Percentiles rank a stretch among this genome's conserved stretches.
phyloP scores from a whole-genome alignment of 2,888 invertebrate species.

The Andrena minutula region DNA sequence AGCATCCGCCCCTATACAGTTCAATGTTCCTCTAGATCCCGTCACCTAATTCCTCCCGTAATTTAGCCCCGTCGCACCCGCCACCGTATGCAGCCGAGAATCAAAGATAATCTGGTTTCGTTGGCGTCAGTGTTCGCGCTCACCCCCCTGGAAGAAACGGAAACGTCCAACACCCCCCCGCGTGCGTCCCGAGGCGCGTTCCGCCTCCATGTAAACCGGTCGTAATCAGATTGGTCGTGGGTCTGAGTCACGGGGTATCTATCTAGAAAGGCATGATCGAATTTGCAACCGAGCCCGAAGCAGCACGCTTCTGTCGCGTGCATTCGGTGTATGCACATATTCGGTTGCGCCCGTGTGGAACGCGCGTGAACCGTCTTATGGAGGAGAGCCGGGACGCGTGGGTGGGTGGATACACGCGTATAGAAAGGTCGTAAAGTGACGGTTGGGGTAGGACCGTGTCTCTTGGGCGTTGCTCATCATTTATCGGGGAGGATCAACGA shows the following conservation, averaged over 20 bases:
- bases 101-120: constrained; percentile 53
- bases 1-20: constrained; percentile 23
- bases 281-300: constrained; percentile 36
- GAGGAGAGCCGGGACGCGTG: background rate
- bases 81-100: constrained; percentile 33
- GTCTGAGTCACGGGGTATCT: constrained; percentile 50
- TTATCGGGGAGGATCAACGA: constrained; percentile 64
- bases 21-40: background rate
- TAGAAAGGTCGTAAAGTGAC: constrained; percentile 30
- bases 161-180: constrained; percentile 2
- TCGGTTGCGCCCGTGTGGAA: background rate
- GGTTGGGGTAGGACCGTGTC: constrained; percentile 58
- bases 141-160: constrained; percentile 40
- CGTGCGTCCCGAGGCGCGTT: background rate
- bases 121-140: constrained; percentile 36
- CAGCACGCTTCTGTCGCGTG: constrained; percentile 19
- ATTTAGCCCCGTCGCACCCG: constrained; percentile 21
- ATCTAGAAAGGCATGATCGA: constrained; percentile 45
- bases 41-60: constrained; percentile 26
- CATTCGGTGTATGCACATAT: background rate
- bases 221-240: constrained; percentile 52
- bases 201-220: constrained; percentile 28
- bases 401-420: background rate
- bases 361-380: background rate
- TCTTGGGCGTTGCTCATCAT: constrained; percentile 59